Conservation (phyloP, 2,888 invertebrate species). For the Pyralis farinalis region DNA sequence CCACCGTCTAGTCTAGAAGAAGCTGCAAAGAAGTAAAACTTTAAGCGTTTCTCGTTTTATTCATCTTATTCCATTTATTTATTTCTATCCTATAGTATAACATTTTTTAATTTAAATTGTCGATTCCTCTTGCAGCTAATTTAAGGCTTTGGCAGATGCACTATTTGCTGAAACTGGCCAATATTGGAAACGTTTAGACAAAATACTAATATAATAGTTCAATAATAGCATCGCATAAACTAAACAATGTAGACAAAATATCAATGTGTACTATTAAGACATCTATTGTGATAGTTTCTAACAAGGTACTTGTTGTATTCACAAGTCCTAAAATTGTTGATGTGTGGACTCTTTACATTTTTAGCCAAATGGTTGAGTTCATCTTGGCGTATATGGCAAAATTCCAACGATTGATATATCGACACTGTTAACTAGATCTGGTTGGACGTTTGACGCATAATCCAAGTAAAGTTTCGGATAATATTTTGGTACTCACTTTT, state of each 20-base stretch:
- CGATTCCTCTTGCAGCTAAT: constrained; percentile 20
- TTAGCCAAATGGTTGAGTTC: constrained; percentile 13
- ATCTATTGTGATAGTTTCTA: constrained; percentile 34
- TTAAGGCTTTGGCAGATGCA: constrained; percentile 26
- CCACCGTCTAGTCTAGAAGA: constrained; percentile 63
- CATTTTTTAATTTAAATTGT: constrained; percentile 10
- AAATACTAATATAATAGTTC: constrained; percentile 3
- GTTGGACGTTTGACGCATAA: constrained; percentile 24
- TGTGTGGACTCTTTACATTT: constrained; percentile 22
- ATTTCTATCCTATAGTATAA: constrained; percentile 18
- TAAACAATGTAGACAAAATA: constrained; percentile 26
- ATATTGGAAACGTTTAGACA: constrained; percentile 4
- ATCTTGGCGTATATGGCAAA: constrained; percentile 19
- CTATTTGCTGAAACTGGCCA: constrained; percentile 15
- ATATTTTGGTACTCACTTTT: constrained; percentile 76
- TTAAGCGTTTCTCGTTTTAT: constrained; percentile 9
- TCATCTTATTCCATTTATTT: constrained; percentile 20
- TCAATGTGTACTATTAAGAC: constrained; percentile 25
- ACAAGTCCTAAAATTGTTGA: constrained; percentile 26
- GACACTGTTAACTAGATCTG: not conserved
- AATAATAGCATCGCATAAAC: constrained; percentile 2
- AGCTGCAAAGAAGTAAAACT: constrained; percentile 48
- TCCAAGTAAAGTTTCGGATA: constrained; percentile 43
- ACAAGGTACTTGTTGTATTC: constrained; percentile 25
- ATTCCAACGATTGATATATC: constrained; percentile 7